Conservation (phyloP, 2,113 vertebrate species). For the Megalops atlanticus region DNA sequence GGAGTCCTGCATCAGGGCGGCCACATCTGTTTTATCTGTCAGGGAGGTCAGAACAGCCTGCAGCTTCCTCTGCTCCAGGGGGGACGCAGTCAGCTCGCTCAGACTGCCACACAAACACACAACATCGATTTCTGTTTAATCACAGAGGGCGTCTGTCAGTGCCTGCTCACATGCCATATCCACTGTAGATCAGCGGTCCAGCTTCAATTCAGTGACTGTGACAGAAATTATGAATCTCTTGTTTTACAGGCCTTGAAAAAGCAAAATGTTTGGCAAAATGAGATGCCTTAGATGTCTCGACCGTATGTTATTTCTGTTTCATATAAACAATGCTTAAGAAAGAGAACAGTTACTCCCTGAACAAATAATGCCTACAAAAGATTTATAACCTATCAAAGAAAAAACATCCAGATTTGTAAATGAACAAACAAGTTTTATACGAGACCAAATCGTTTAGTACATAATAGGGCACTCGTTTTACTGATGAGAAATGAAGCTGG, state of each 20-base stretch:
- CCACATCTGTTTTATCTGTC: constrained; percentile 64
- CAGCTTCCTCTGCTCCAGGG: constrained; percentile 73
- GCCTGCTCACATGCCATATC: not conserved
- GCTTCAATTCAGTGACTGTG: not conserved
- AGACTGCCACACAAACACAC: constrained; percentile 65
- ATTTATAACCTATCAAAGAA: not conserved
- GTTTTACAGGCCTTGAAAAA: not conserved
- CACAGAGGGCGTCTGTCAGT: not conserved
- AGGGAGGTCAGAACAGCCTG: constrained; percentile 71
- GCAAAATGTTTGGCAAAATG: not conserved
- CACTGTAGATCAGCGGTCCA: not conserved
- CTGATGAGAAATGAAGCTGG: not conserved
- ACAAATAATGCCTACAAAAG: not conserved
- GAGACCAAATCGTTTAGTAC: not conserved
- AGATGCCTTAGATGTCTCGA: not conserved
- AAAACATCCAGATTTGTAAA: not conserved
- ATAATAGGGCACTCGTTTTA: not conserved
- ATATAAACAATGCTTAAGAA: too few species aligned
- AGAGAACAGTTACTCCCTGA: not conserved
- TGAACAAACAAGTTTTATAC: not conserved
- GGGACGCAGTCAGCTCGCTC: constrained; percentile 73
- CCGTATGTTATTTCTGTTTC: not conserved
- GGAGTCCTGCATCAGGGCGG: constrained; percentile 73
- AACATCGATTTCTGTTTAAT: not conserved
- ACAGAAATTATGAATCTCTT: not conserved